Conservation (phyloP, 2,113 vertebrate species). For the Telmatochromis sp. region DNA sequence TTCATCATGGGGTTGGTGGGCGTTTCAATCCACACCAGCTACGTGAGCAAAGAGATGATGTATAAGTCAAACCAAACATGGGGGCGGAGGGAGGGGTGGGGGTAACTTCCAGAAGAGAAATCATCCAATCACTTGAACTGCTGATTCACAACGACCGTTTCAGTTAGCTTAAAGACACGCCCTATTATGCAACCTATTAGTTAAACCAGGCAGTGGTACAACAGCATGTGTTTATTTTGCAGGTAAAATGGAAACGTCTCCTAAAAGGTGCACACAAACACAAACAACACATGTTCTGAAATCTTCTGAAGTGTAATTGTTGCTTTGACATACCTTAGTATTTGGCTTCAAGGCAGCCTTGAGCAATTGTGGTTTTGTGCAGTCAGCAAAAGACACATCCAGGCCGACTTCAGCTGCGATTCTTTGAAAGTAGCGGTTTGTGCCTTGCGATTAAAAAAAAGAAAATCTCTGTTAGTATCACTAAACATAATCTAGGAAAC, state of each 20-base stretch:
- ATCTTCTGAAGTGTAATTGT: background rate
- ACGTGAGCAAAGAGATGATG: background rate
- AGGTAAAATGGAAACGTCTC: background rate
- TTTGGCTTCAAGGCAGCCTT: slow-evolving; percentile 81
- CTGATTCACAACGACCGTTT: background rate
- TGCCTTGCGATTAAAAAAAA: slow-evolving; percentile 67
- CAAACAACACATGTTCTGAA: background rate
- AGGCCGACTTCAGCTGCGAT: slow-evolving; percentile 74
- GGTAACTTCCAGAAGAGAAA: background rate
- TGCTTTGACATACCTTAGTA: slow-evolving; percentile 78
- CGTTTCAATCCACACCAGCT: slow-evolving; percentile 92
- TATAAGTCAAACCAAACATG: background rate
- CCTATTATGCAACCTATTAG: accelerated
- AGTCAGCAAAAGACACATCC: slow-evolving; percentile 80
- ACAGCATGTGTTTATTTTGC: background rate
- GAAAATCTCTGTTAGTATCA: background rate
- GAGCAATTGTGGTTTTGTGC: slow-evolving; percentile 70
- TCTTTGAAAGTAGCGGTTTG: slow-evolving; percentile 82
- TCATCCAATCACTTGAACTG: background rate
- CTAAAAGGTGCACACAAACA: background rate
- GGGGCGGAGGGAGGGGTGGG: accelerated
- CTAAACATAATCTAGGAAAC: background rate
- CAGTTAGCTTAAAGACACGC: background rate
- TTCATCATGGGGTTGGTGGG: slow-evolving; percentile 90
- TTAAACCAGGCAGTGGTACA: background rate